Evolutionary conservation across 2,797 vertebrate genomes (phyloP), one percentile per base, ranked within the genome.

Genomic region (Megalops cyprinoides): DNA sequence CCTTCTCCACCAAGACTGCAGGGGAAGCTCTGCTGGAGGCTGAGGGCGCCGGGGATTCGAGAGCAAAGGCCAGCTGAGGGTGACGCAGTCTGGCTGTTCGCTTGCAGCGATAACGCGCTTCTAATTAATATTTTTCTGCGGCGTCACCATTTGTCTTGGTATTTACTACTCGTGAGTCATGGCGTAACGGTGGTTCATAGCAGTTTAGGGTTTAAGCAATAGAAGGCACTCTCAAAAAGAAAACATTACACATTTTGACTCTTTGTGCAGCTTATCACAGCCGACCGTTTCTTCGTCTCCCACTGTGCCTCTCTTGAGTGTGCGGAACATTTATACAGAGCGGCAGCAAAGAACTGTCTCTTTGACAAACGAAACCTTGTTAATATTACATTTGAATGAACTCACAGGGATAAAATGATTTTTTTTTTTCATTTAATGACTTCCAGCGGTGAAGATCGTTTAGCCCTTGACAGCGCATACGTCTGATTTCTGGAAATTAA

Each of bases 361-460:
- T 80, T 58, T 74, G 80, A 81, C 67, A 73, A 81, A 79, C 75
- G 65, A 81, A 83, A 78, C 60, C 76, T 79, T 81, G 56, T 85
- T 81, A 85, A 82, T 82, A 79, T 77, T 85, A 85, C 44, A 46
- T 62, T 56, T 78, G 49, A 86, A 69, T 87, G 84, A 86, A 85
- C 82, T 89, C 85, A 89, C 78, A 80, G 49, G 9, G 20, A 82
- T 48, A 53, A 37, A 69, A 25, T 60, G 18, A 31, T 23, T 69
- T 71, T 44, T 69, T 71, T 71, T 44, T 18, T 77, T 81, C 62
- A 60, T 42, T 71, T 39, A 77, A 75, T 56, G 31, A 37, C 18
- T 75, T 76, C 74, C 14, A 34, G 69, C 6, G 6, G 39, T 73
- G 25, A 65, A 62, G 25, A 48, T 79, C 31, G 31, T 74, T 67